Conservation (phyloP, 1,140 invertebrate genomes). For the Thrips palmi region DNA sequence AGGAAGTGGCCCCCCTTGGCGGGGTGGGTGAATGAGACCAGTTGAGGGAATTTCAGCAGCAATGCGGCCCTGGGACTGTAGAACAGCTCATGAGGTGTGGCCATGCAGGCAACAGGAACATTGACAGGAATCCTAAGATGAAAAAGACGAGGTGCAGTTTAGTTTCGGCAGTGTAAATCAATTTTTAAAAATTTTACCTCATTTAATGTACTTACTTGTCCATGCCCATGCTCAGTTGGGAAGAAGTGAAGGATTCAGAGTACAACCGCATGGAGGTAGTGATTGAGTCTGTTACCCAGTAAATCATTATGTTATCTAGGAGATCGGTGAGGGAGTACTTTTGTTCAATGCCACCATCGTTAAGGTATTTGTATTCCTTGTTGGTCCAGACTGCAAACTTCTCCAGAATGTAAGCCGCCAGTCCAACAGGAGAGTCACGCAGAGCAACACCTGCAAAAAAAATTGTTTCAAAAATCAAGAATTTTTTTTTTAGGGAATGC, state of each 20-base stretch:
- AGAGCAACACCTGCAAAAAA: constrained; percentile 30
- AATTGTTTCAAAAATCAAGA: constrained; percentile 5
- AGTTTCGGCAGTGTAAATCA: not conserved
- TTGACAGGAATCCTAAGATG: constrained; percentile 34
- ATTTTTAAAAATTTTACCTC: too few species aligned
- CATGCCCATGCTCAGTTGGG: constrained; percentile 22
- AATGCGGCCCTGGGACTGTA: constrained; percentile 37
- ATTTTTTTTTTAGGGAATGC: not conserved
- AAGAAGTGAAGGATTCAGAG: constrained; percentile 35
- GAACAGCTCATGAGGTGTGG: constrained; percentile 40
- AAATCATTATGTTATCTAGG: constrained; percentile 77
- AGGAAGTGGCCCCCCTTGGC: constrained; percentile 68
- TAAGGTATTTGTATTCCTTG: constrained; percentile 26
- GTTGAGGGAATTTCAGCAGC: constrained; percentile 35
- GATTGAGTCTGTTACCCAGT: constrained; percentile 60
- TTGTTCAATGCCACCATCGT: constrained; percentile 52
- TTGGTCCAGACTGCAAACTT: constrained; percentile 55
- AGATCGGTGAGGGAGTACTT: constrained; percentile 51
- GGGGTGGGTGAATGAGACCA: constrained; percentile 38
- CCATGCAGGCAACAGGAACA: constrained; percentile 43
- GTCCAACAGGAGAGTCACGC: constrained; percentile 39
- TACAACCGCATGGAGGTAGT: constrained; percentile 61
- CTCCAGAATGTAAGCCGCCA: constrained; percentile 54
- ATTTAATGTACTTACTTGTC: constrained; percentile 26
- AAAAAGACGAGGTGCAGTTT: constrained; percentile 4